Conservation (phyloP, 2,888 invertebrate genomes). For the Horisme vitalbata region DNA sequence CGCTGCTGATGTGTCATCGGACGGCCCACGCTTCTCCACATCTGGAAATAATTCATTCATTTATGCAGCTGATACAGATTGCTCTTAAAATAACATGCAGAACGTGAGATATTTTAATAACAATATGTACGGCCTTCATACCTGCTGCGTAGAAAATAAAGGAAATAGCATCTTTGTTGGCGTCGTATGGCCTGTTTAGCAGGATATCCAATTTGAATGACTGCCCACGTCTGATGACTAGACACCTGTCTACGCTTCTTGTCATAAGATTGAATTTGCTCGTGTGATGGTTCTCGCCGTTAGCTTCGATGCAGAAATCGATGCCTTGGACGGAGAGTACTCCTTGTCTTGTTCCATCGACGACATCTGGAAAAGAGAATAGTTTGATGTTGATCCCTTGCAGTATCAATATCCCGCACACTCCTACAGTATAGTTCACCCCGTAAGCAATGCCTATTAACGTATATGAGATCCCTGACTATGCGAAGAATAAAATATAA, state of each 20-base stretch:
- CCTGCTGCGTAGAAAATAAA: conserved; percentile 92
- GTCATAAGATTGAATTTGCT: conserved; percentile 89
- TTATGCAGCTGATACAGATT: conserved; percentile 32
- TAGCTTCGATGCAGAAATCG: conserved; percentile 88
- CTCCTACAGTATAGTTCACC: too few species aligned
- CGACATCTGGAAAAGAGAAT: conserved; percentile 66
- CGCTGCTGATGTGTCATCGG: conserved; percentile 90
- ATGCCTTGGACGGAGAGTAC: conserved; percentile 88
- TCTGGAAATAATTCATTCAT: conserved; percentile 66
- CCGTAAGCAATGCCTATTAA: neutral
- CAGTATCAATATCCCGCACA: too few species aligned
- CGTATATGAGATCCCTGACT: too few species aligned
- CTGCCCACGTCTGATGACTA: conserved; percentile 93
- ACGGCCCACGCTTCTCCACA: conserved; percentile 89
- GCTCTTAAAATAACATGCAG: conserved; percentile 37
- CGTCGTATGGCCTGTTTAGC: conserved; percentile 89
- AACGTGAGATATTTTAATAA: conserved; percentile 15
- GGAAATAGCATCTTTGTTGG: conserved; percentile 89
- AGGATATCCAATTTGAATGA: conserved; percentile 88
- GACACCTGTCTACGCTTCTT: conserved; percentile 79
- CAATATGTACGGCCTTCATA: conserved; percentile 46
- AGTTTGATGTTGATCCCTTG: too few species aligned
- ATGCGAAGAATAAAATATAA: too few species aligned
- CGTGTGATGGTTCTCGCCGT: conserved; percentile 90
- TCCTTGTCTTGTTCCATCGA: conserved; percentile 74